phyloP scores from a whole-genome alignment of 1,140 invertebrate genomes.

The Brachionus angularis region DNA sequence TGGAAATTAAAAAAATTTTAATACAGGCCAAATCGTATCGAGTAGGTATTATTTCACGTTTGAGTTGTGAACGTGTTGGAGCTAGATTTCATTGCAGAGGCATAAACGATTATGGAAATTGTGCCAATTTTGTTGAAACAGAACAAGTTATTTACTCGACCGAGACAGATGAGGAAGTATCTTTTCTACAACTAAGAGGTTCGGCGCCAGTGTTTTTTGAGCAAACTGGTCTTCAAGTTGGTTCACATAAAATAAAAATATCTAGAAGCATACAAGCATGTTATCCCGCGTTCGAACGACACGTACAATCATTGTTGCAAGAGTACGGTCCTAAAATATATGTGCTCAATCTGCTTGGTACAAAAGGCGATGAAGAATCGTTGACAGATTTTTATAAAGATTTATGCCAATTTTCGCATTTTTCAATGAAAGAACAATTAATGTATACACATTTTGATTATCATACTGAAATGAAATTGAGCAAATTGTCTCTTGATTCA shows the following conservation, averaged over 20 bases:
- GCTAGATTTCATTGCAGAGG: slow-evolving; percentile 88
- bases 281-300: slow-evolving; percentile 36
- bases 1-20: slow-evolving; percentile 15
- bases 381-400: slow-evolving; percentile 24
- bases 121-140: slow-evolving; percentile 99
- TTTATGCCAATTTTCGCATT: slow-evolving; percentile 27
- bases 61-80: slow-evolving; percentile 80
- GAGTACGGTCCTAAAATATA: not conserved
- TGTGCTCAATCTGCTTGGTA: slow-evolving; percentile 9
- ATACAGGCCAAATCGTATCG: slow-evolving; percentile 16
- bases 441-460: slow-evolving; percentile 19
- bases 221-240: slow-evolving; percentile 65
- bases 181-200: slow-evolving; percentile 32
- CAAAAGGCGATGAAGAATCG: slow-evolving; percentile 33
- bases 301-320: slow-evolving; percentile 23
- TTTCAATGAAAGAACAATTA: not conserved
- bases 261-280: slow-evolving; percentile 53
- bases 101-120: slow-evolving; percentile 96
- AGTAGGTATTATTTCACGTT: slow-evolving; percentile 73
- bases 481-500: not conserved
- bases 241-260: slow-evolving; percentile 95
- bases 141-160: slow-evolving; percentile 67
- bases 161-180: slow-evolving; percentile 52
- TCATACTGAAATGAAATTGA: slow-evolving; percentile 41
- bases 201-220: slow-evolving; percentile 43